phyloP scores from a whole-genome alignment of 2,797 vertebrate genomes.

The Cheirogaleus major region DNA sequence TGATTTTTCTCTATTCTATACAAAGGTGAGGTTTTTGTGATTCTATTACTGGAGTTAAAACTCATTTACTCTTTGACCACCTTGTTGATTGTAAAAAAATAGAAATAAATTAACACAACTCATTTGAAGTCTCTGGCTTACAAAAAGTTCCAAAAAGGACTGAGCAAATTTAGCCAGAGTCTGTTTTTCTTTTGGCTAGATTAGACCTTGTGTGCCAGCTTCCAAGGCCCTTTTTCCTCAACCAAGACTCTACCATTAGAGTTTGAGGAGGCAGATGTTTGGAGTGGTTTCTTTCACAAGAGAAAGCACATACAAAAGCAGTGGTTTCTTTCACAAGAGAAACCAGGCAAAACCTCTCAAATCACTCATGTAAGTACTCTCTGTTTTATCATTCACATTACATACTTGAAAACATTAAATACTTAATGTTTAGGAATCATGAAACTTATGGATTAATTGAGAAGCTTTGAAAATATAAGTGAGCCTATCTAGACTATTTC shows the following conservation, averaged over 20 bases:
- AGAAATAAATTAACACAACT: not conserved
- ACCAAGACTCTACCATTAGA: not conserved
- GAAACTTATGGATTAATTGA: constrained; percentile 32
- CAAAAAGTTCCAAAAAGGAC: not conserved
- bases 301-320: constrained; percentile 25
- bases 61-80: not conserved
- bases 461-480: constrained; percentile 46
- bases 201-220: not conserved
- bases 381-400: constrained; percentile 37
- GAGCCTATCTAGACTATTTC: not conserved
- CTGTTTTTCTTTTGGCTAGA: not conserved
- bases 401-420: constrained; percentile 2
- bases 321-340: constrained; percentile 56
- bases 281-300: constrained; percentile 59
- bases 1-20: not conserved
- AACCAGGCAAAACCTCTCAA: constrained; percentile 53
- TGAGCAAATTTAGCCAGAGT: not conserved
- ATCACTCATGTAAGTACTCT: not conserved
- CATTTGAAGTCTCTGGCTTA: not conserved
- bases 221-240: not conserved
- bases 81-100: not conserved
- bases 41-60: not conserved
- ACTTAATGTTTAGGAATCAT: not conserved
- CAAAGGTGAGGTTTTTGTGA: not conserved
- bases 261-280: constrained; percentile 29